Evolutionary conservation across 2,113 vertebrate genomes (phyloP).

Genomic region (Pluvianellus socialis): DNA sequence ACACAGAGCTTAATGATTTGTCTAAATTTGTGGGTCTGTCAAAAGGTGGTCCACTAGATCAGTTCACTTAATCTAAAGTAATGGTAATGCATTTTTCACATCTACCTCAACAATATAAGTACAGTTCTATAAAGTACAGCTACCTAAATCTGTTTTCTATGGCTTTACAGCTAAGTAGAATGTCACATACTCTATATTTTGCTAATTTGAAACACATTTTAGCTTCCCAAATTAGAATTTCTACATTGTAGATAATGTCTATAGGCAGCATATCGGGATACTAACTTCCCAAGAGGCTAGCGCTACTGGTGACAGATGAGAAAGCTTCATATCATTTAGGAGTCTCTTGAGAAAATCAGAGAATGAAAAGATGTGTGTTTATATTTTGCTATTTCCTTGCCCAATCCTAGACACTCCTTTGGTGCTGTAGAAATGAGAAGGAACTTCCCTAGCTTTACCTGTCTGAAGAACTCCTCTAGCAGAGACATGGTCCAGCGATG

Average conservation of each 20-base stretch:
- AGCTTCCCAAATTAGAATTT: neutral
- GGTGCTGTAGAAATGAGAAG: neutral
- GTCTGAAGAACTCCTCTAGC: constrained; percentile 97
- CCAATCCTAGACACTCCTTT: neutral
- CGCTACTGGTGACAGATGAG: neutral
- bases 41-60: neutral
- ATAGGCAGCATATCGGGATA: neutral
- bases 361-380: neutral
- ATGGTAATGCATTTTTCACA: neutral
- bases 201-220: neutral
- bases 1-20: neutral
- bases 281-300: neutral
- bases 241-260: neutral
- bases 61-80: neutral
- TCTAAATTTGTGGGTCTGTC: neutral
- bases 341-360: neutral
- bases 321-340: neutral
- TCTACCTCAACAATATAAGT: neutral
- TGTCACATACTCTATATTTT: neutral
- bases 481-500: constrained; percentile 96
- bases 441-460: constrained; percentile 71
- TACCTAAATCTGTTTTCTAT: neutral
- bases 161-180: neutral
- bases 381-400: neutral
- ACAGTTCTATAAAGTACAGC: neutral